Conservation (phyloP, 2,888 invertebrate genomes). For the Lysandra bellargus region DNA sequence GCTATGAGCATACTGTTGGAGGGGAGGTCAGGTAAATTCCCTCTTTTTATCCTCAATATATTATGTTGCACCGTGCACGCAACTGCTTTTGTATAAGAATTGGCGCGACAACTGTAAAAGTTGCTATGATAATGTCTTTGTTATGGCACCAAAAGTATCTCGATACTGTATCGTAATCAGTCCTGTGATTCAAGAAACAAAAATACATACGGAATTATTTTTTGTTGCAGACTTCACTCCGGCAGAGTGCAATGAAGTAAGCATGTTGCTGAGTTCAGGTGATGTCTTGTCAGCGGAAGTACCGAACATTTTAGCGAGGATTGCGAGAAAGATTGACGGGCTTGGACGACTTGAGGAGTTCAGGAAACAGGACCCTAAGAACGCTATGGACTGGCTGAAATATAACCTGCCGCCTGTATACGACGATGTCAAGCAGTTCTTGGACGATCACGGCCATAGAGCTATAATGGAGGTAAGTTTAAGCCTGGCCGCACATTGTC, state of each 20-base stretch:
- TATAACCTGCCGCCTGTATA: conserved; percentile 70
- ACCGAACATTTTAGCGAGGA: conserved; percentile 74
- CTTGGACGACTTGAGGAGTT: conserved; percentile 74
- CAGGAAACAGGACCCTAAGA: conserved; percentile 63
- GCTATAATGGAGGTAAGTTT: conserved; percentile 80
- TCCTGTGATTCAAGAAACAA: no score
- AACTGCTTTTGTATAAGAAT: no score
- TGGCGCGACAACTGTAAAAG: no score
- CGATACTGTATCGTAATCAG: no score
- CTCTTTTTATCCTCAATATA: no score
- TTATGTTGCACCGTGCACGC: no score
- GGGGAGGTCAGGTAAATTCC: conserved; percentile 63
- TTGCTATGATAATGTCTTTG: no score
- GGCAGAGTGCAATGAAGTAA: conserved; percentile 85
- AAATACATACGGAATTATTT: conserved; percentile 20
- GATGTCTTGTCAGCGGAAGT: conserved; percentile 89
- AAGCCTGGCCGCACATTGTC: no score
- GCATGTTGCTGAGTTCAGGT: conserved; percentile 84
- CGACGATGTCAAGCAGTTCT: conserved; percentile 78
- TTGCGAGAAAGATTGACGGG: conserved; percentile 66
- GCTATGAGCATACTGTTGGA: conserved; percentile 78
- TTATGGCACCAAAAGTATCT: no score
- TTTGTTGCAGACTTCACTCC: conserved; percentile 78
- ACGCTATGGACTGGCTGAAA: conserved; percentile 81
- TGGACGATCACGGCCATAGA: conserved; percentile 86